Conservation (phyloP, 2,888 invertebrate genomes). For the Apodemia zela region DNA sequence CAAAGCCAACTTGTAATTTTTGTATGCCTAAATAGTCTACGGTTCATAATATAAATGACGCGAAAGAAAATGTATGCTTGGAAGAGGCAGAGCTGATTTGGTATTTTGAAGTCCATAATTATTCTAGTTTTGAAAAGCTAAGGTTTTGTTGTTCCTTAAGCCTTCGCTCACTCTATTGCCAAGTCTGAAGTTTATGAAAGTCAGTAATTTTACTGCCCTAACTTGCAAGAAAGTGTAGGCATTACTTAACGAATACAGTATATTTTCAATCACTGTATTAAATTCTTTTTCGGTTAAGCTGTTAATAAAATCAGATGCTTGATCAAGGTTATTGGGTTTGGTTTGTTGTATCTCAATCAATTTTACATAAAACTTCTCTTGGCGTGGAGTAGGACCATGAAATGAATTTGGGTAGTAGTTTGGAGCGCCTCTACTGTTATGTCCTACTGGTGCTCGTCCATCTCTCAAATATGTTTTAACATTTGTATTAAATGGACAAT, state of each 20-base stretch:
- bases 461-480: conserved; percentile 89
- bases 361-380: conserved; percentile 72
- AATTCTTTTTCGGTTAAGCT: conserved; percentile 80
- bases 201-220: conserved; percentile 15
- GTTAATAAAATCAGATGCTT: conserved; percentile 49
- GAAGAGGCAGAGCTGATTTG: no score
- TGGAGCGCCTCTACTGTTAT: conserved; percentile 92
- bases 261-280: conserved; percentile 86
- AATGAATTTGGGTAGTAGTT: conserved; percentile 99
- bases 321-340: conserved; percentile 91
- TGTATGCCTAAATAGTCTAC: no score
- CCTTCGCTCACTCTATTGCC: not conserved
- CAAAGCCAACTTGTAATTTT: no score
- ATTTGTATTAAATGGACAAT: conserved; percentile 88
- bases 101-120: not conserved
- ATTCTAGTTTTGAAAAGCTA: not conserved
- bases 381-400: conserved; percentile 85
- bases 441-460: conserved; percentile 84
- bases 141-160: not conserved
- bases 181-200: not conserved
- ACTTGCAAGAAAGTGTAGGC: conserved; percentile 81
- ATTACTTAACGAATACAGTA: conserved; percentile 84
- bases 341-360: conserved; percentile 81
- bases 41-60: no score
- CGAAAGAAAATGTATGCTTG: no score